Evolutionary conservation across 2,113 vertebrate genomes (phyloP).

Genomic region (Ceratotherium simum): DNA sequence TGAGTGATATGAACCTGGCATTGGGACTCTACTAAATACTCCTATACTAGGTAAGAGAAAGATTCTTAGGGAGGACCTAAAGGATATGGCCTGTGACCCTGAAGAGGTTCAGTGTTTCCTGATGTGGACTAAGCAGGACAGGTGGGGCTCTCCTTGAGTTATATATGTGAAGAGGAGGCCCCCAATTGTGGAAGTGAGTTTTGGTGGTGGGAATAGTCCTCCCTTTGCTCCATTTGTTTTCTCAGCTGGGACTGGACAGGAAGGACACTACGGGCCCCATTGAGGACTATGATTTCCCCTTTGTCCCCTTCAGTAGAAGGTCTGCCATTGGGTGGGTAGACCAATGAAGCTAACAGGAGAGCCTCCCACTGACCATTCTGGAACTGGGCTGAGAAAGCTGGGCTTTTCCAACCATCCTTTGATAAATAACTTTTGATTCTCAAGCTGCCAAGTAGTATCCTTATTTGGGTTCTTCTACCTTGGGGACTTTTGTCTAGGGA

Average conservation of each 20-base stretch:
- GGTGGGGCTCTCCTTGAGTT: neutral
- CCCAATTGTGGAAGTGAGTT: neutral
- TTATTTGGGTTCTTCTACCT: conserved; percentile 23
- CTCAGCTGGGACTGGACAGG: neutral
- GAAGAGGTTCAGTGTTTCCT: neutral
- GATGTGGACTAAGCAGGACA: neutral
- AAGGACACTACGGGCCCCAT: neutral
- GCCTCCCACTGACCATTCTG: conserved; percentile 30
- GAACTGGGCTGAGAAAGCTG: conserved; percentile 21
- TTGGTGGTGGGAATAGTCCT: neutral
- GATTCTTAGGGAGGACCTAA: neutral
- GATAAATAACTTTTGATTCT: conserved; percentile 70
- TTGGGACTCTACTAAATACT: neutral
- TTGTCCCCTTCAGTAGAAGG: conserved; percentile 14
- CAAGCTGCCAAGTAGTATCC: conserved; percentile 60
- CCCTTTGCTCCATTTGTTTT: conserved; percentile 9
- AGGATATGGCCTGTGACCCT: neutral
- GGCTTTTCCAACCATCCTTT: conserved; percentile 52
- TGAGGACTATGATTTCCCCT: neutral
- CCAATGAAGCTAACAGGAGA: neutral
- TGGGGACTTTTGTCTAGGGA: conserved; percentile 36
- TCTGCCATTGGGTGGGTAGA: neutral
- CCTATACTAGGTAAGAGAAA: neutral
- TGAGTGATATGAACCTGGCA: neutral
- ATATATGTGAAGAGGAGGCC: neutral